These are phyloP conservation scores for Musca vetustissima DNA, from an alignment of 1,140 invertebrate species.

Conservation along the genomic window DNA sequence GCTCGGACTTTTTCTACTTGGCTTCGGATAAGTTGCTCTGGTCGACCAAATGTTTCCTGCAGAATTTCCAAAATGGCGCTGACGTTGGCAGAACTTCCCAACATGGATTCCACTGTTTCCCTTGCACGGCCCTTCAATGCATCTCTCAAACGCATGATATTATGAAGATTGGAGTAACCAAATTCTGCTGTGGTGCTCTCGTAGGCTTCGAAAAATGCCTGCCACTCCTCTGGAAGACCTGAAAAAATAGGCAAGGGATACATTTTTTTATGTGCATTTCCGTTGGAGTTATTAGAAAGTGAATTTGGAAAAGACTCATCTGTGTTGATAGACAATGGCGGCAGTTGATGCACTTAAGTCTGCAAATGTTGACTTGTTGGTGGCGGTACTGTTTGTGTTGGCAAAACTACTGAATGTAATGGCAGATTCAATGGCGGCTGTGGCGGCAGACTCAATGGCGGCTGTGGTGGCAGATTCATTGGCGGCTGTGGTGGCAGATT, in stretches of 20 bases:
- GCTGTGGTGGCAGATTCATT: no score
- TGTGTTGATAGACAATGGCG: no score
- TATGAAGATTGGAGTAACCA: neutral
- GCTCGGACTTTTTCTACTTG: neutral
- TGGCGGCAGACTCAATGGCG: no score
- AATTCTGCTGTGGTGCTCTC: slow-evolving; percentile 4
- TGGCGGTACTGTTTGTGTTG: no score
- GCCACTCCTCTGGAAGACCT: neutral
- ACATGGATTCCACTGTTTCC: neutral
- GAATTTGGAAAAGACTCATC: no score
- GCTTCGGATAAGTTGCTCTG: slow-evolving; percentile 16
- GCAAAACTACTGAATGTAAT: no score
- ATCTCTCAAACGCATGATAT: slow-evolving; percentile 7
- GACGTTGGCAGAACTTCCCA: neutral
- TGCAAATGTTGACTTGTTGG: no score
- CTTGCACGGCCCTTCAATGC: neutral
- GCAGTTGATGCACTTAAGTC: no score
- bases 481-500: no score
- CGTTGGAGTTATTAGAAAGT: no score
- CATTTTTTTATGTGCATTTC: no score
- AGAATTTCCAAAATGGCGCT: slow-evolving; percentile 1
- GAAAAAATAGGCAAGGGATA: slow-evolving; percentile 1
- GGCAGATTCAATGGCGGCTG: no score
- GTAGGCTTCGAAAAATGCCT: neutral
- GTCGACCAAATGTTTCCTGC: neutral